Conservation (phyloP, 2,113 vertebrate genomes). For the Nannobrachium achirus region DNA sequence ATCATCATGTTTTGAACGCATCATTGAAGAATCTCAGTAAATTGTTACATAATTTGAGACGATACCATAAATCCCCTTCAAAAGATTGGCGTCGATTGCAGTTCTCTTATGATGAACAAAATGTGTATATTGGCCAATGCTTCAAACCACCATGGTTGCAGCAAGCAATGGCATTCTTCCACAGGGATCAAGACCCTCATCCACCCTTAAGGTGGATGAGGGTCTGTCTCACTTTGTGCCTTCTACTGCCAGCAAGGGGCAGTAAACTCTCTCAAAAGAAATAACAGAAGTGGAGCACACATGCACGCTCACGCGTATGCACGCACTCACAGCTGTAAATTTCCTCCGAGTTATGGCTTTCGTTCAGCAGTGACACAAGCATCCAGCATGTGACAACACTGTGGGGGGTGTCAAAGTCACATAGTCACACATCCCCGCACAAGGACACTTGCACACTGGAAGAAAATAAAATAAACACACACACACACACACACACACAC, state of each 20-base stretch:
- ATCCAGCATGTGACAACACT: conserved; percentile 65
- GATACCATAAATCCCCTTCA: no score
- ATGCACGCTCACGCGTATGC: conserved; percentile 18
- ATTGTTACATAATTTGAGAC: no score
- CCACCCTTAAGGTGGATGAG: no score
- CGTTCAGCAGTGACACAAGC: conserved; percentile 62
- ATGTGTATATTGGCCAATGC: background rate
- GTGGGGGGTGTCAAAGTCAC: conserved; percentile 50
- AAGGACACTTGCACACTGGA: conserved; percentile 8
- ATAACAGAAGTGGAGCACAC: conserved; percentile 10
- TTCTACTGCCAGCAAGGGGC: conserved; percentile 41
- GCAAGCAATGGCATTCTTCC: background rate
- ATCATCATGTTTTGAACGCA: no score
- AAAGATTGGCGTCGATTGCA: no score
- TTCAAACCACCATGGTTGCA: background rate
- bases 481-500: conserved; percentile 6
- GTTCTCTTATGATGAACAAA: no score
- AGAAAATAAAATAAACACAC: background rate
- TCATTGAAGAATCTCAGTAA: no score
- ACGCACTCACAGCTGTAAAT: conserved; percentile 22
- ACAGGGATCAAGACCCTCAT: background rate
- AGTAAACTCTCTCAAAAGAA: conserved; percentile 24
- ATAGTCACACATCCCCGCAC: conserved; percentile 32
- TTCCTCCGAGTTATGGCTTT: conserved; percentile 48
- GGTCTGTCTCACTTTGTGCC: background rate